phyloP scores from a whole-genome alignment of 2,888 invertebrate species.

The Drosophila limbata region DNA sequence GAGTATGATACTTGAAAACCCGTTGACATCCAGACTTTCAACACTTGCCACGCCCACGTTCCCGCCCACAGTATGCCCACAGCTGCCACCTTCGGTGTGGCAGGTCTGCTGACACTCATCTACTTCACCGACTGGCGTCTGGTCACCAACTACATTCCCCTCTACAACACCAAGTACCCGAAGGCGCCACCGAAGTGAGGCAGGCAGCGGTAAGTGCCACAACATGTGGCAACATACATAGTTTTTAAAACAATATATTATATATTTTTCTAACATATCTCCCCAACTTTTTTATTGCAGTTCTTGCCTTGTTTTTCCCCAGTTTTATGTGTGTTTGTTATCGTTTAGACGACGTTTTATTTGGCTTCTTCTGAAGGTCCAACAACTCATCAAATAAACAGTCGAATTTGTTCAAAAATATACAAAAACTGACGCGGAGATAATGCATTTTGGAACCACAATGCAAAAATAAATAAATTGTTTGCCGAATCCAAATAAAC shows the following conservation, averaged over 20 bases:
- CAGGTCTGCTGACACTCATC: slow-evolving; percentile 42
- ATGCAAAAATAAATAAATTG: slow-evolving; percentile 59
- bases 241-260: neutral
- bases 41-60: slow-evolving; percentile 32
- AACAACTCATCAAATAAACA: slow-evolving; percentile 37
- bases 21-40: neutral
- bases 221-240: slow-evolving; percentile 25
- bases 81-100: slow-evolving; percentile 50
- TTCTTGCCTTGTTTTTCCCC: neutral
- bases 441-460: slow-evolving; percentile 42
- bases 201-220: slow-evolving; percentile 7
- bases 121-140: slow-evolving; percentile 68
- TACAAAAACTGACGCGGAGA: slow-evolving; percentile 17
- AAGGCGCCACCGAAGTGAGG: slow-evolving; percentile 26
- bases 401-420: slow-evolving; percentile 11
- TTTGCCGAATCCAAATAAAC: slow-evolving; percentile 49
- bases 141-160: slow-evolving; percentile 56
- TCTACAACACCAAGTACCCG: slow-evolving; percentile 67
- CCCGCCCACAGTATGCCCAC: slow-evolving; percentile 54
- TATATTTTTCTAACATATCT: neutral
- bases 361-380: slow-evolving; percentile 38
- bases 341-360: slow-evolving; percentile 2
- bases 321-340: neutral
- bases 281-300: neutral
- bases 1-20: slow-evolving; percentile 33